Evolutionary conservation across 2,113 vertebrate genomes (phyloP).

Genomic region (Prionailurus viverrinus): DNA sequence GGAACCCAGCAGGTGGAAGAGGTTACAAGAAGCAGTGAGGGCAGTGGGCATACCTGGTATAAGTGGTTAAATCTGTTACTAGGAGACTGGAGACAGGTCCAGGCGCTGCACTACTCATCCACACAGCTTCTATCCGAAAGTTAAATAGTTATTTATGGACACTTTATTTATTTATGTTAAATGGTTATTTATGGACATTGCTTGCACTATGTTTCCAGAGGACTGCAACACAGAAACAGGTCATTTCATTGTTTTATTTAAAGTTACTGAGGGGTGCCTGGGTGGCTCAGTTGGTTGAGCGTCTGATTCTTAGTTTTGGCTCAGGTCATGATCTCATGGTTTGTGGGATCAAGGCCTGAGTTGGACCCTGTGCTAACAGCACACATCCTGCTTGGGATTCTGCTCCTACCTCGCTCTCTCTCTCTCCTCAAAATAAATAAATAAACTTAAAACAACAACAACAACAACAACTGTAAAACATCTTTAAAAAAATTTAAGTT

Average conservation of each 20-base stretch:
- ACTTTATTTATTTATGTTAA: neutral
- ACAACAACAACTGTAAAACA: no score
- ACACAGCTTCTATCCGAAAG: neutral
- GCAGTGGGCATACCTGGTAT: neutral
- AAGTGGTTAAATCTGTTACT: neutral
- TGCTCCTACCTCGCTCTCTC: no score
- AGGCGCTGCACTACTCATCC: neutral
- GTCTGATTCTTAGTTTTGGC: no score
- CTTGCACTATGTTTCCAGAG: neutral
- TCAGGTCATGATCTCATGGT: no score
- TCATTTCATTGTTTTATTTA: neutral
- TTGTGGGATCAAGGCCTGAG: no score
- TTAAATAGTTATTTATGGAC: neutral
- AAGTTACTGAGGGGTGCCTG: neutral
- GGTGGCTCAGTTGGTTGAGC: no score
- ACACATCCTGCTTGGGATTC: no score
- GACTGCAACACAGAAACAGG: neutral
- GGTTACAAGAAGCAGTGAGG: neutral
- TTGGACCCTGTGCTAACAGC: no score
- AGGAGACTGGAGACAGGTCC: neutral
- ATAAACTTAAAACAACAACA: no score
- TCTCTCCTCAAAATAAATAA: no score
- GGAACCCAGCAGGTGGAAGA: neutral
- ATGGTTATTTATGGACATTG: neutral
- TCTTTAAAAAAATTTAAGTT: no score